Base-by-base conservation (phyloP, 1,140 invertebrate species). In the Macrobrachium nipponense region DNA sequence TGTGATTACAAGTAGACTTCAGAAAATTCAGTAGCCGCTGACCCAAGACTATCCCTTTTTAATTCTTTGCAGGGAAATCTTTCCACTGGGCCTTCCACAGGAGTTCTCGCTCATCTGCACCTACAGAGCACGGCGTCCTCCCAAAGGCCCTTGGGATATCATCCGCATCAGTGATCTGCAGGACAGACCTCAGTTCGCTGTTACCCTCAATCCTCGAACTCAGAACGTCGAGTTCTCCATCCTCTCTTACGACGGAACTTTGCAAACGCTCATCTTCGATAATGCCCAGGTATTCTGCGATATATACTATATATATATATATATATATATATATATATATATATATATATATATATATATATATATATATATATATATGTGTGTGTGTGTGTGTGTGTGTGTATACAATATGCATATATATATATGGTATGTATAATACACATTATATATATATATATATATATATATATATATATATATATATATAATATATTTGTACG, bases 61-160 rank as follows among this genome's bases (percentile, higher is more conserved):
- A 79, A 72, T 15, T 79, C 89, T 88, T 91, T 91, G 60, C 90
- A 95, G 94, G 88, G 91, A 93, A 68, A 92, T 95, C 77, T 95
- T 95, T 90, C 94, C 94, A 5, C 90, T 92, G 82, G 95, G 94
- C 11, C 90, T 95, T 73, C 95, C 95, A 3, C 92, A 94, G 61
- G 93, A 95, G 90, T 96, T 95, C 90, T 95, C 94, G 15, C 93
- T 95, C 88, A 93, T 95, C 62, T 93, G 93, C 87, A 95, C 94
- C 3, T 94, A 95, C 89, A 91, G 94, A 64, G 92, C 93, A 61
- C 91, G 92, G 60, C 93, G 93, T 89, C 90, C 92, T n/a, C 92
- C 93, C 1, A 93, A 92, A 89, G 91, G 91, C 27, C 91, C 94
- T 0, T 97, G 95, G 96, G 93, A 95, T 89, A 90, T 96, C 18